Evolutionary conservation across 2,113 vertebrate genomes (phyloP), one percentile per base, ranked within the genome.

Genomic region (Brienomyrus longianalis): DNA sequence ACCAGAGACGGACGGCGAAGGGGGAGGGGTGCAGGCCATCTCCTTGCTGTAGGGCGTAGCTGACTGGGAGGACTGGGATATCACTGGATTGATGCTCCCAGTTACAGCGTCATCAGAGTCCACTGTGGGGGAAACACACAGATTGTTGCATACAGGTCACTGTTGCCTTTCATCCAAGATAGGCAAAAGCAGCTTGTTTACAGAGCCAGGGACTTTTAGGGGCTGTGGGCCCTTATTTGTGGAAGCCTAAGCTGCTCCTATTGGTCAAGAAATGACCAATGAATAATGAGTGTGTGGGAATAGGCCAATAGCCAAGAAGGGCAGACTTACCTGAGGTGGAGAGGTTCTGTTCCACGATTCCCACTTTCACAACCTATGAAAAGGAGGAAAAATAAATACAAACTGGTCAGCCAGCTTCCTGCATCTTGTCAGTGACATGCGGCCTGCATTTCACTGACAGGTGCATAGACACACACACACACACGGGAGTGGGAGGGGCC

Each of bases 331-430:
- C 95, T 0, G 96, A 96, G 13, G 97, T 96, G 0, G 96, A 97
- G 89, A 97, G 95, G 91, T 96, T 98, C 92, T 98, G 97, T 86
- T 98, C 97, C 91, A 98, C 97, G 80, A 98, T 96, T 39, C 97
- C 97, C 90, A 98, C 97, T 94, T 98, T 98, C 62, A 98, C 97
- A 90, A 94, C 86, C 94, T 88, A 77, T 15, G 7, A 35, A 83
- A 84, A 91, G 47, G 52, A 47, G 59, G 6, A 88, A n/a, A 23
- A 23, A 59, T 43, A 56, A 88, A 45, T 17, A 77, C 48, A 21
- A 50, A 80, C 5, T 31, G 31, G 13, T 43, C 51, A 87, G 52
- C 35, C 13, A 52, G 50, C 88, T 48, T 66, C 21, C 31, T 77
- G 70, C 27, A 39, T 35, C 70, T 77, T 39, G 4, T 17, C 70